Evolutionary conservation across 2,888 invertebrate genomes (phyloP), one percentile per base, ranked within the genome.

Genomic region (Gerris lacustris): DNA sequence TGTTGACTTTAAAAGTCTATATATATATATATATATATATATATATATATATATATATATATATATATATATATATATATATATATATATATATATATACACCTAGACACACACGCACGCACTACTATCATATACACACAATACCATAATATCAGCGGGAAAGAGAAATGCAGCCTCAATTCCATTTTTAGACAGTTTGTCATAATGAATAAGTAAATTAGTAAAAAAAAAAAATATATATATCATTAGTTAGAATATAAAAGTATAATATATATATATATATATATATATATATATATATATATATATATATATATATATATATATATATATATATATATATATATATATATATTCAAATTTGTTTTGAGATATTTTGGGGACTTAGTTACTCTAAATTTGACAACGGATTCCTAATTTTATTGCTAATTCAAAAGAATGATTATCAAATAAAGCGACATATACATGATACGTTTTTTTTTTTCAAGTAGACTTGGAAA

Each of bases 21-120:
- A 55, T 45, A 18, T 55, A 55, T 55, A 55, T 18, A 68, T 55
- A 55, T 68, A 11, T 64, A 31, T 18, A 64, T 64, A 67, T 44
- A 67, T 17, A 67, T n/a, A 67, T 15, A 67, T 45, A 67, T 45
- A 67, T 67, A 67, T 67, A 67, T 67, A 67, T 67, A 64, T 18
- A 17, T n/a, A 64, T 17, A 17, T n/a, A 64, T 17, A 64, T 18
- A 64, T 64, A 64, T 64, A 64, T 47, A 47, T 47, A 47, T 47
- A 47, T 47, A 47, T 47, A 47, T 47, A 47, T 47, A 47, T 47
- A 47, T 47, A 47, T 47, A 47, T 47, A 47, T 47, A n/a, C n/a
- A 63, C 18, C n/a, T 63, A 63, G n/a, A 63, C 18, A 63, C 18
- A 63, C 18, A 63, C 18, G 18, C 18, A 63, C 18, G 18, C 18